phyloP scores from a whole-genome alignment of 2,888 invertebrate genomes.

The Parasteatoda lunata region DNA sequence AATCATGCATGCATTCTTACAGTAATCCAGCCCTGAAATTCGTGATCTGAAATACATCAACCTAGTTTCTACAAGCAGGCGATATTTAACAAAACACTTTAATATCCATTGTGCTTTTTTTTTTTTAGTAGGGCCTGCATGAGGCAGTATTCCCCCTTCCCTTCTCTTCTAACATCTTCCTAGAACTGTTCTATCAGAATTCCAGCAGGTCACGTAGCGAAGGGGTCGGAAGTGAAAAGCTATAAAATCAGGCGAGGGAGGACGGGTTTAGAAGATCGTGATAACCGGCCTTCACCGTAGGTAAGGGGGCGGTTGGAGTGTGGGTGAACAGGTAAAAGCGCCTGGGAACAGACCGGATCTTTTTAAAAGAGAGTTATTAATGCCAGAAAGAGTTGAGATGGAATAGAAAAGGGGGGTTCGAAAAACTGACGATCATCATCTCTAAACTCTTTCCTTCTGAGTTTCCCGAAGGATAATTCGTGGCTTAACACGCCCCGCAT shows the following conservation, averaged over 20 bases:
- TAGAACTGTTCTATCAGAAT: too few relatives aligned
- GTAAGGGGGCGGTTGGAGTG: conserved; percentile 47
- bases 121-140: neutral
- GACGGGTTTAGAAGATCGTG: conserved; percentile 48
- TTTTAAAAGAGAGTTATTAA: conserved; percentile 58
- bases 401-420: neutral
- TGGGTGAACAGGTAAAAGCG: conserved; percentile 55
- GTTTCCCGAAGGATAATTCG: conserved; percentile 35
- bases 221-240: neutral
- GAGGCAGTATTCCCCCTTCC: conserved; percentile 4
- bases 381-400: conserved; percentile 17
- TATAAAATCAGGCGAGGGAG: conserved; percentile 7
- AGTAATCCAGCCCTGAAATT: too few relatives aligned
- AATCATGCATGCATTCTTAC: too few relatives aligned
- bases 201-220: neutral
- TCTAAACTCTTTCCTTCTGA: conserved; percentile 40
- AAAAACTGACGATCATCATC: conserved; percentile 22
- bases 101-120: neutral
- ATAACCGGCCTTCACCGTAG: conserved; percentile 48
- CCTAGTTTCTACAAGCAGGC: neutral
- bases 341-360: conserved; percentile 61
- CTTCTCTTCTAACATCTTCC: neutral
- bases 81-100: neutral
- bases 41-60: neutral
- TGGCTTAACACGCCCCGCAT: conserved; percentile 48